Evolutionary conservation across 2,113 vertebrate species (phyloP), one percentile per base, ranked within the genome.

Genomic region (Prietella phreatophila): DNA sequence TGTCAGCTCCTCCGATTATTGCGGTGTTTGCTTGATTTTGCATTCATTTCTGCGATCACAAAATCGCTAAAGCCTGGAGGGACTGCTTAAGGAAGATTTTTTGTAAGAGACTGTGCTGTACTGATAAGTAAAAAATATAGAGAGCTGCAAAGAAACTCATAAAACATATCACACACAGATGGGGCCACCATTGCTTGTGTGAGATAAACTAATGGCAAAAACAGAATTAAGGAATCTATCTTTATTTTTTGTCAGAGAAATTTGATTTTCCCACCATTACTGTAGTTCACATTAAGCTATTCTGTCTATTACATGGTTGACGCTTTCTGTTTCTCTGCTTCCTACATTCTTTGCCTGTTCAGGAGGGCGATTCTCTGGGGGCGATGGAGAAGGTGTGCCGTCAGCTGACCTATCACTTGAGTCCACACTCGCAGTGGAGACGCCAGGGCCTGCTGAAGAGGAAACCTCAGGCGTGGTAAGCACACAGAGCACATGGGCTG

Each of bases 341-440:
- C 7, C 90, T 39, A 85, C 11, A 82, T 33, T 63, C 39, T 83
- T 53, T 81, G 53, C 25, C 36, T 75, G 53, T 10, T 73, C 91
- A 99, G 98, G 98, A 99, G 69, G 97, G 96, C 0, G 98, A 99
- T 50, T 96, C 97, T 0, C 93, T 99, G 0, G 97, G 97, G 1
- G 94, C 97, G 60, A 97, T 98, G 97, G 98, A 99, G 95, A 99
- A 99, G 94, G 97, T 99, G 11, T 99, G 98, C 93, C 94, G 98
- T 82, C 98, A 99, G 95, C 96, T 99, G 94, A 98, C 97, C 30
- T 99, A 99, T 92, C 98, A 99, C 93, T 98, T 99, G 88, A 99
- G 98, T 93, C 98, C 98, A 0, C 98, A 99, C 92, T 98, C 98
- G 0, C 97, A 96, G 94, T 99, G 97, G 97, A 96, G 96, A 91